phyloP scores from a whole-genome alignment of 2,797 vertebrate species.

The Bovichtus diacanthus region DNA sequence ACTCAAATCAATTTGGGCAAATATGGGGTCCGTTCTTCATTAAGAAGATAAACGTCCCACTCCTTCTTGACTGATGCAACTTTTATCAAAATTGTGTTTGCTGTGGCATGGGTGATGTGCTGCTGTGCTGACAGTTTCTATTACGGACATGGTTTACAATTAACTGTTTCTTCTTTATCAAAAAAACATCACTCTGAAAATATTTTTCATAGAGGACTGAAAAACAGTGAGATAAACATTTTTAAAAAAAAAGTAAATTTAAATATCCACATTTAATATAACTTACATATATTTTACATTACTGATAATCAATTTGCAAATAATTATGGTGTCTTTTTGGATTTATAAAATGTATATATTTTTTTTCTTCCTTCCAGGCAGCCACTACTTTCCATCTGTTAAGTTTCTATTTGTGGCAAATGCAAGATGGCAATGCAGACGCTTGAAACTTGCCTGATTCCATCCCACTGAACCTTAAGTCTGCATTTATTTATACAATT shows the following conservation, averaged over 20 bases:
- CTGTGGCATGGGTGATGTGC: no score
- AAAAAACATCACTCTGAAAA: conserved; percentile 2
- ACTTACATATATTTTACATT: background rate
- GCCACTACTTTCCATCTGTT: background rate
- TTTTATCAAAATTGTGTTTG: no score
- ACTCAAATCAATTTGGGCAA: no score
- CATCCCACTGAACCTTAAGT: background rate
- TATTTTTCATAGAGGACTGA: background rate
- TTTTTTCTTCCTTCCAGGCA: background rate
- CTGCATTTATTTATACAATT: background rate
- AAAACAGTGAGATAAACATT: background rate
- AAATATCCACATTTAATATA: conserved; percentile 17
- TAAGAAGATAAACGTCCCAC: no score
- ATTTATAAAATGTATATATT: background rate
- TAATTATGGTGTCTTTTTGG: background rate
- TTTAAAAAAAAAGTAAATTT: no score
- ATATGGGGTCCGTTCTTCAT: no score
- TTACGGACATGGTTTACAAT: no score
- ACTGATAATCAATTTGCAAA: background rate
- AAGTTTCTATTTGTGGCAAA: background rate
- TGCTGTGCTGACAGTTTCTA: no score
- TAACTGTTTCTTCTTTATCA: no score
- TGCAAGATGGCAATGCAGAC: background rate
- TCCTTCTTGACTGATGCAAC: no score
- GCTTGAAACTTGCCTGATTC: background rate